Conservation (phyloP, 2,797 vertebrate genomes). For the Helarctos malayanus region DNA sequence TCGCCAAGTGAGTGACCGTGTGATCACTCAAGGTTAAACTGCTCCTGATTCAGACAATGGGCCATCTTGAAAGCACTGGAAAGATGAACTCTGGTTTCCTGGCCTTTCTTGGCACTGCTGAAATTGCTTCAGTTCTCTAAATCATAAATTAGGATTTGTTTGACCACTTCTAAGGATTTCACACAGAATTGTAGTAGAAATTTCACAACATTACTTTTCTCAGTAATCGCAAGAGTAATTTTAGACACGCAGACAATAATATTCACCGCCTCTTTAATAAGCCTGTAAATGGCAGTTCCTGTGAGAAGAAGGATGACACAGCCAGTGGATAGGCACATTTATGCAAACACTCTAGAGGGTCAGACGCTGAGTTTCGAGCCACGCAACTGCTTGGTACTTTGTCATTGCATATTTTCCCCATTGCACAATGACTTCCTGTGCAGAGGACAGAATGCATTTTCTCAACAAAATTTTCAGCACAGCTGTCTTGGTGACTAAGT, state of each 20-base stretch:
- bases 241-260: background rate
- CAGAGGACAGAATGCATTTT: slow-evolving; percentile 74
- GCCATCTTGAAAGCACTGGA: background rate
- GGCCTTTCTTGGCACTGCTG: slow-evolving; percentile 40
- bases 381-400: slow-evolving; percentile 62
- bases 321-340: background rate
- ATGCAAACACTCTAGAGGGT: slow-evolving; percentile 21
- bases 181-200: background rate
- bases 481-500: slow-evolving; percentile 79
- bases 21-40: background rate
- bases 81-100: slow-evolving; percentile 37
- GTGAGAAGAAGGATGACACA: rapidly evolving
- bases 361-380: slow-evolving; percentile 64
- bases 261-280: background rate
- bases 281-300: background rate
- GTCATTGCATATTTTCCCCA: slow-evolving; percentile 59
- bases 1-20: background rate
- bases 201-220: slow-evolving; percentile 58
- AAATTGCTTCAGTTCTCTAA: slow-evolving; percentile 44
- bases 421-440: slow-evolving; percentile 79
- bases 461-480: slow-evolving; percentile 69
- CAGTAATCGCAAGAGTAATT: background rate
- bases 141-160: slow-evolving; percentile 55
- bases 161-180: slow-evolving; percentile 53
- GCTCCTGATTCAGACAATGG: background rate